Percentiles rank a stretch among this genome's conserved stretches.
Evolutionary conservation across 2,888 invertebrate species (phyloP).

Genomic region (Ophion ventricosus): DNA sequence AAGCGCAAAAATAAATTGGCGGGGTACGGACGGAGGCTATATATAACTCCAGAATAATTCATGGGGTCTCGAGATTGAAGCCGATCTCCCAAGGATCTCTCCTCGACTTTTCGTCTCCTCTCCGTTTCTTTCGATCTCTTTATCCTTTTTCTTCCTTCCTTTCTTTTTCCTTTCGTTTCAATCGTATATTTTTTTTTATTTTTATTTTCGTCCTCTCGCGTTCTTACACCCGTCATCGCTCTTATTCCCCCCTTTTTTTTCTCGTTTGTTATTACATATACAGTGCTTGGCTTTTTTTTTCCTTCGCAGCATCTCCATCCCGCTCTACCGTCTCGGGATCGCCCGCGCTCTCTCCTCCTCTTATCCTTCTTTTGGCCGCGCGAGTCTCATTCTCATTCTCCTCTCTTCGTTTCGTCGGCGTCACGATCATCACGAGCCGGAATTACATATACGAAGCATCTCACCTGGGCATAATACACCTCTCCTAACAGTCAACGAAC

Average conservation of each 20-base stretch:
- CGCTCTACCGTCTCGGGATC: conserved; percentile 33
- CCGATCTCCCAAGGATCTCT: conserved; percentile 51
- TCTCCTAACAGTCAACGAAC: conserved; percentile 77
- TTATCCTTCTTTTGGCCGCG: conserved; percentile 22
- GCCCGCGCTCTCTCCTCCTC: conserved; percentile 29
- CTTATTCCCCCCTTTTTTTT: conserved; percentile 43
- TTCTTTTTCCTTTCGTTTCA: conserved; percentile 40
- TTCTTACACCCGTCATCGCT: conserved; percentile 53
- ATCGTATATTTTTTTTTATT: conserved; percentile 30
- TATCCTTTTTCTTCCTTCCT: conserved; percentile 54
- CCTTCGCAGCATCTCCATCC: conserved; percentile 57
- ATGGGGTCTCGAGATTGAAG: conserved; percentile 58
- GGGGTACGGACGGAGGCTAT: conserved; percentile 21
- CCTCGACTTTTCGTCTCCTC: conserved; percentile 36
- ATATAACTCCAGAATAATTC: conserved; percentile 56
- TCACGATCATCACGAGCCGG: conserved; percentile 70
- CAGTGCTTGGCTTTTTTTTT: conserved; percentile 6
- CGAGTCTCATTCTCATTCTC: conserved; percentile 31
- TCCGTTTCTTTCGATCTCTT: conserved; percentile 26
- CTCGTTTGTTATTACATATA: conserved; percentile 20
- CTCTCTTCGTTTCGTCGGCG: conserved; percentile 58
- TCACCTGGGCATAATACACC: conserved; percentile 61
- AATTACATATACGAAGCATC: conserved; percentile 71
- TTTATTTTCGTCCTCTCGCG: conserved; percentile 59
- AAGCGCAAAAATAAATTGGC: conserved; percentile 32